Conservation (phyloP, 2,888 invertebrate genomes). For the Melanotus villosus region DNA sequence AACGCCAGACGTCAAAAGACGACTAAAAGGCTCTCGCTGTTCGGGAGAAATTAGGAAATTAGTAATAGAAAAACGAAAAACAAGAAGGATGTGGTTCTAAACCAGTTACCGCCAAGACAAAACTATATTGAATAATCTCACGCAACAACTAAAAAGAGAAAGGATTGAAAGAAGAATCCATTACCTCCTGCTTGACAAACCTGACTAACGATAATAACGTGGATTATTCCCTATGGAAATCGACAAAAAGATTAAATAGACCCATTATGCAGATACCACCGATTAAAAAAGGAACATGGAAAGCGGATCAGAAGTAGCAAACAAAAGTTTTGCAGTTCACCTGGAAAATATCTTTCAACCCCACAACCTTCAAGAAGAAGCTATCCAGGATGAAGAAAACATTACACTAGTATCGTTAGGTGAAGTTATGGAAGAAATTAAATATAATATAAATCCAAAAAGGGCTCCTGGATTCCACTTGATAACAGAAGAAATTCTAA, state of each 20-base stretch:
- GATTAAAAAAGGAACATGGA: constrained; percentile 16
- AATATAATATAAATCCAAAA: constrained; percentile 7
- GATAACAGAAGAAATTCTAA: no score
- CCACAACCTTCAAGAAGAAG: constrained; percentile 5
- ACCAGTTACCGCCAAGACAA: background rate
- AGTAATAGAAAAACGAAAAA: no score
- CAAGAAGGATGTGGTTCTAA: no score
- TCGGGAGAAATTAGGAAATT: constrained; percentile 1
- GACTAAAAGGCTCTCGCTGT: background rate
- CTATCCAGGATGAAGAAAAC: constrained; percentile 3
- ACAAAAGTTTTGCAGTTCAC: constrained; percentile 7
- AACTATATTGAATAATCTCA: background rate
- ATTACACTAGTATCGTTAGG: constrained; percentile 4
- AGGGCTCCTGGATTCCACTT: background rate
- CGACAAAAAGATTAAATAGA: constrained; percentile 22
- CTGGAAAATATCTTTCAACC: constrained; percentile 19
- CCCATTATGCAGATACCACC: constrained; percentile 15
- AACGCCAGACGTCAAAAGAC: background rate
- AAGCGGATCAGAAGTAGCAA: no score
- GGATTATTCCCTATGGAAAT: constrained; percentile 13
- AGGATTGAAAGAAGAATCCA: background rate
- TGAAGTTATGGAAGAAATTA: constrained; percentile 10
- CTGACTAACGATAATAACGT: background rate
- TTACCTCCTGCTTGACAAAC: constrained; percentile 1
- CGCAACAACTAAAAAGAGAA: background rate